Evolutionary conservation across 2,888 invertebrate genomes (phyloP), one percentile per base, ranked within the genome.

Genomic region (Caenorhabditis uteleia): DNA sequence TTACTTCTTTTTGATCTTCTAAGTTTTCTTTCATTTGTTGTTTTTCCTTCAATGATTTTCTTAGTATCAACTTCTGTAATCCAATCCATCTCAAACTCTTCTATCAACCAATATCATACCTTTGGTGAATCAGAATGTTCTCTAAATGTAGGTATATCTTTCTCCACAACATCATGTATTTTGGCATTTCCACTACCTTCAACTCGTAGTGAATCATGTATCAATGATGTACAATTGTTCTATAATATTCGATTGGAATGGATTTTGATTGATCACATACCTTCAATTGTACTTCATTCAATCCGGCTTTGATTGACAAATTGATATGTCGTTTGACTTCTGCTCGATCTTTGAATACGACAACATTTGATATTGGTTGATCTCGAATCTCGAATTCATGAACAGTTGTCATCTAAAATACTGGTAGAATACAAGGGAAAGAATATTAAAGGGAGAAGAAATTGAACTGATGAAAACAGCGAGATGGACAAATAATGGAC

Each of bases 301-400:
- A 33, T 43, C 78, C 78, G 1, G 58, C 26, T 39, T 70, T 59
- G 42, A 79, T 42, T 0, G 57, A 21, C 1, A 67, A 50, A 10
- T 48, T 48, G 38, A 78, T 48, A 8, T 44, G 26, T 7, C 80
- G 66, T 44, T 68, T 62, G 3, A 80, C 44, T 46, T 80, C 79
- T 2, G 80, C 80, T 8, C 80, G 57, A 57, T 80, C 80, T 14
- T 58, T 67, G 69, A 70, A 80, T 8, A 78, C 77, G 26, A 74
- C 70, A 27, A 70, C 70, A 38, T 57, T 43, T 20, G 39, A 36
- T n/a, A 72, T 66, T 12, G 58, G 43, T 16, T 44, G 55, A 16
- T 61, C 68, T 10, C 66, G 62, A 36, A 45, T 27, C 12, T 71
- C 62, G 18, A 67, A 47, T 39, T 56, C 50, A 29, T 53, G 56